These are phyloP conservation scores for Lepidurus arcticus DNA, from an alignment of 1,140 invertebrate genomes.

Conservation along the genomic window DNA sequence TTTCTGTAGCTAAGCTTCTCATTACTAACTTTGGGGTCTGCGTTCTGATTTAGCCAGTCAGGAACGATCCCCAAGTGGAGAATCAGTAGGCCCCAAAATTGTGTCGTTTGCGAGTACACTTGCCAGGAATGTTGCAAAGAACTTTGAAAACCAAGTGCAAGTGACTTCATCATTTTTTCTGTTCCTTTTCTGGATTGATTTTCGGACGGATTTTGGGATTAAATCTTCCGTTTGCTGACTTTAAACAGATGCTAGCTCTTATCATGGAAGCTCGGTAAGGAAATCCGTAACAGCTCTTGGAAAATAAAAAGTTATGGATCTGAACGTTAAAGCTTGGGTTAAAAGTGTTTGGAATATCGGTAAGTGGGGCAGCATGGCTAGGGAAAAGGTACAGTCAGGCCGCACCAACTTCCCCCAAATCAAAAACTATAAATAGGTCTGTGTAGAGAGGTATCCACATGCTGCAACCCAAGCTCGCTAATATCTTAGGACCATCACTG, in stretches of 20 bases:
- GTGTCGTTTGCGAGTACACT: background rate
- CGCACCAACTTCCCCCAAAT: background rate
- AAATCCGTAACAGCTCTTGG: no score
- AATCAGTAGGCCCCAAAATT: background rate
- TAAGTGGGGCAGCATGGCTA: slow-evolving; percentile 4
- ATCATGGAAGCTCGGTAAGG: no score
- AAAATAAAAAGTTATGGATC: no score
- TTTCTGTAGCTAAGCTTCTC: background rate
- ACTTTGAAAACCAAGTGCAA: background rate
- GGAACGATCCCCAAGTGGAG: background rate
- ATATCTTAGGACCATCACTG: background rate
- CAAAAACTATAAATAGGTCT: slow-evolving; percentile 6
- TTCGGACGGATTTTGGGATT: no score
- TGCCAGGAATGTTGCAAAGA: background rate
- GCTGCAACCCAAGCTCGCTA: slow-evolving; percentile 11
- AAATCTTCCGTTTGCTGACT: no score
- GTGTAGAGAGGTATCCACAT: background rate
- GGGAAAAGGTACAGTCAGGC: background rate
- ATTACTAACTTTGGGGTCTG: background rate
- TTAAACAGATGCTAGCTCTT: no score
- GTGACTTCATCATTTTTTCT: background rate
- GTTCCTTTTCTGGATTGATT: no score
- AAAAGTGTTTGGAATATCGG: background rate
- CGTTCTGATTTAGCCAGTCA: background rate
- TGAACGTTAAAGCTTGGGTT: no score